Conservation (phyloP, 2,797 vertebrate genomes). For the Helarctos malayanus region DNA sequence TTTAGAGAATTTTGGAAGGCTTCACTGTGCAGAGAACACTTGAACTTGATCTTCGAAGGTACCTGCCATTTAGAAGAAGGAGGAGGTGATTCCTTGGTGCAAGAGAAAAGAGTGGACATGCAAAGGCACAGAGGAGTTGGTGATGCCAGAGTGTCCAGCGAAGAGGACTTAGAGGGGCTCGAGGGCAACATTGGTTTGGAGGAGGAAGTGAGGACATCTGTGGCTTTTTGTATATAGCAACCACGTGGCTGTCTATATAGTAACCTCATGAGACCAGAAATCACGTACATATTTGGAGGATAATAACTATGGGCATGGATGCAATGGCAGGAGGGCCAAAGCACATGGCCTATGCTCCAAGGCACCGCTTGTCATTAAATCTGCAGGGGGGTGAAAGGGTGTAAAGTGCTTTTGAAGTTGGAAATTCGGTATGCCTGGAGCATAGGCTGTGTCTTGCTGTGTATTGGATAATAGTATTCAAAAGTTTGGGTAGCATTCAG, state of each 20-base stretch:
- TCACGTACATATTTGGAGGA: background rate
- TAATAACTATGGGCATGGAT: background rate
- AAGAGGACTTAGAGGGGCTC: background rate
- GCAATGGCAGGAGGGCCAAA: background rate
- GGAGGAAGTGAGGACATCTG: background rate
- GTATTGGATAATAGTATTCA: background rate
- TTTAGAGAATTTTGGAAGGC: background rate
- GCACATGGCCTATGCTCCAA: background rate
- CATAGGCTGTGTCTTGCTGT: background rate
- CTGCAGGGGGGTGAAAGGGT: background rate
- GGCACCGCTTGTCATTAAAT: background rate
- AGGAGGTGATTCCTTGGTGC: background rate
- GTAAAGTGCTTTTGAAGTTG: background rate
- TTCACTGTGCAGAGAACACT: background rate
- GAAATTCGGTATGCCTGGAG: background rate
- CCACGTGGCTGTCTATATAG: background rate
- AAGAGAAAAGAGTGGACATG: background rate
- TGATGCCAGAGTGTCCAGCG: background rate
- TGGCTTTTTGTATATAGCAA: background rate
- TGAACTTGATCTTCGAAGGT: constrained; percentile 46
- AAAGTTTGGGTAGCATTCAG: background rate
- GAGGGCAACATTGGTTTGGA: background rate
- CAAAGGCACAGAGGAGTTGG: background rate
- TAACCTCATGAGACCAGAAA: constrained; percentile 1
- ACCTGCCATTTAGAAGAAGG: background rate